phyloP scores from a whole-genome alignment of 1,140 invertebrate species.

The Drosophila busckii region DNA sequence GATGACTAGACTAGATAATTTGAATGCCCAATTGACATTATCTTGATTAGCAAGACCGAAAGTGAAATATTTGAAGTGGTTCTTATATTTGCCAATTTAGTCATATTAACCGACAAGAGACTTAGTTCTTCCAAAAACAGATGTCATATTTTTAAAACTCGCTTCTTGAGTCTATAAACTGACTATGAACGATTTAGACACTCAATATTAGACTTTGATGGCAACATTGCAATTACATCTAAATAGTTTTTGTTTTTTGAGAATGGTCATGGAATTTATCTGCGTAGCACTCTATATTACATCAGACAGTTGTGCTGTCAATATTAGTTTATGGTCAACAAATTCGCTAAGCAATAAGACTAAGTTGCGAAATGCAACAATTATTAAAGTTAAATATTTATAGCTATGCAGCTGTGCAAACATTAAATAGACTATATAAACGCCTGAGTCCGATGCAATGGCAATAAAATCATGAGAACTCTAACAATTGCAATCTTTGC shows the following conservation, averaged over 20 bases:
- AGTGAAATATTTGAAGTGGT: too few species aligned
- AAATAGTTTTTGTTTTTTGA: conserved; percentile 11
- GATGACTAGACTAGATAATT: too few species aligned
- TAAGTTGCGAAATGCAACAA: neutral
- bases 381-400: neutral
- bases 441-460: neutral
- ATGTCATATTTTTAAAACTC: too few species aligned
- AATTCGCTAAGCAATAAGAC: conserved; percentile 19
- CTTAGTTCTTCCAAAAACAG: too few species aligned
- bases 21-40: too few species aligned
- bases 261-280: conserved; percentile 11
- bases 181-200: too few species aligned
- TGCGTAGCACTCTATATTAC: conserved; percentile 7
- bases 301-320: neutral
- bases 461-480: conserved; percentile 25
- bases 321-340: conserved; percentile 12
- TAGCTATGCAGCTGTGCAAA: conserved; percentile 24
- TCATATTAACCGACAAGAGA: too few species aligned
- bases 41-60: too few species aligned
- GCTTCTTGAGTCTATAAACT: too few species aligned
- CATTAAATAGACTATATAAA: conserved; percentile 26
- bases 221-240: too few species aligned
- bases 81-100: too few species aligned
- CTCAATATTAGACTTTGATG: too few species aligned
- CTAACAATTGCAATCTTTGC: conserved; percentile 30